Conservation (phyloP, 2,113 vertebrate species). For the Trematomus loennbergii region DNA sequence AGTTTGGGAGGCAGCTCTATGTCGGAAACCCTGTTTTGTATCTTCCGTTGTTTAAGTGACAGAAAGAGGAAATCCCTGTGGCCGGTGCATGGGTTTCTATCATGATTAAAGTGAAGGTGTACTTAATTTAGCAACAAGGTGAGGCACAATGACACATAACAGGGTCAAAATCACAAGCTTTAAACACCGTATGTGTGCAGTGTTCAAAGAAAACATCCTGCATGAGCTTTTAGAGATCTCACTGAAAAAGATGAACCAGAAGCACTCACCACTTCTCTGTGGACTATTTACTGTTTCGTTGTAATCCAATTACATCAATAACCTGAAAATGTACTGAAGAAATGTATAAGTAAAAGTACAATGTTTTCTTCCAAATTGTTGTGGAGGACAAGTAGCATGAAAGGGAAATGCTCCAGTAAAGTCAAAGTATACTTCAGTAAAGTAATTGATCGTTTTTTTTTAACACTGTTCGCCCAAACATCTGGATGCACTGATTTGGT, state of each 20-base stretch:
- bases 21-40: conserved; percentile 57
- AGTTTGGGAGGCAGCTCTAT: conserved; percentile 9
- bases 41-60: conserved; percentile 21
- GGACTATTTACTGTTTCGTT: conserved; percentile 67
- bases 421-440: too few species aligned
- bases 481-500: too few species aligned
- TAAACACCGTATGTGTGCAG: conserved; percentile 19
- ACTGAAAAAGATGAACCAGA: conserved; percentile 1
- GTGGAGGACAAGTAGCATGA: too few species aligned
- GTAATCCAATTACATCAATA: too few species aligned
- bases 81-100: conserved; percentile 13
- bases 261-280: conserved; percentile 13
- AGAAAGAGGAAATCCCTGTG: conserved; percentile 48
- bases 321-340: too few species aligned
- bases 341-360: too few species aligned
- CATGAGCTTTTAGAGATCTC: conserved; percentile 22
- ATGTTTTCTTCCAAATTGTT: too few species aligned
- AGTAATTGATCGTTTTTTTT: too few species aligned
- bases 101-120: conserved; percentile 37
- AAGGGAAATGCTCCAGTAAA: too few species aligned
- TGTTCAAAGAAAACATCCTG: conserved; percentile 27
- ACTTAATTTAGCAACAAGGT: conserved; percentile 52
- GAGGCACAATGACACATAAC: conserved; percentile 64
- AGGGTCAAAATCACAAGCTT: conserved; percentile 38
- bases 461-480: too few species aligned